A percentile compares a stretch with the other conserved stretches of the same genome.
These are phyloP conservation scores for Brachystomella parvula DNA, from an alignment of 1,140 invertebrate species.

Conservation along the genomic window DNA sequence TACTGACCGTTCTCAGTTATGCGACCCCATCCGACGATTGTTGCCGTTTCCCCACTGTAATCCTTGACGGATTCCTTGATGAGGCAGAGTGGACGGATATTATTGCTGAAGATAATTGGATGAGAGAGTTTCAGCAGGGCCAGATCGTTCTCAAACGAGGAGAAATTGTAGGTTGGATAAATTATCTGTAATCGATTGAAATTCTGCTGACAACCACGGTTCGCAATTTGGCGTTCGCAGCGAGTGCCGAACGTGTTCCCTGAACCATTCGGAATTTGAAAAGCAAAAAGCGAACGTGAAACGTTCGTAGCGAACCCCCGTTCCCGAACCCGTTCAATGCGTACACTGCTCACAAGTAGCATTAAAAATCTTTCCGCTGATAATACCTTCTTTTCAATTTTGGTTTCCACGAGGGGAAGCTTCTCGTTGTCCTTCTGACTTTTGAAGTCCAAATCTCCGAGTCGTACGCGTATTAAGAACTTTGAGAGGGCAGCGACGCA, in stretches of 20 bases:
- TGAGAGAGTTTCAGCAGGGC: constrained; percentile 75
- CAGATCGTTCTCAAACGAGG: constrained; percentile 88
- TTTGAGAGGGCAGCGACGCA: constrained; percentile 53
- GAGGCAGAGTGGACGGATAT: constrained; percentile 82
- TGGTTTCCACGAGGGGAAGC: constrained; percentile 71
- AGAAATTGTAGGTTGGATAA: constrained; percentile 89
- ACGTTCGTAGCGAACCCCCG: background rate
- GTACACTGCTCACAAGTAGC: too few species aligned
- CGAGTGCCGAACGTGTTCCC: too few species aligned
- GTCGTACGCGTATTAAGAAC: constrained; percentile 78
- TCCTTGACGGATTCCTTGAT: constrained; percentile 67
- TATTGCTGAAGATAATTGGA: constrained; percentile 56
- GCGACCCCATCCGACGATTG: constrained; percentile 40
- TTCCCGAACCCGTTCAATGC: too few species aligned
- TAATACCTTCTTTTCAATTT: constrained; percentile 63
- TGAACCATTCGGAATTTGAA: too few species aligned
- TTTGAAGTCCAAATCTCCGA: constrained; percentile 85
- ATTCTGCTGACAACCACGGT: too few species aligned
- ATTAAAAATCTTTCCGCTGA: too few species aligned
- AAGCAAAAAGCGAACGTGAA: too few species aligned
- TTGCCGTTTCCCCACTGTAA: constrained; percentile 78
- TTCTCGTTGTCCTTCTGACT: constrained; percentile 58
- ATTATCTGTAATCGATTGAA: too few species aligned
- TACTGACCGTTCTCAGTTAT: constrained; percentile 77
- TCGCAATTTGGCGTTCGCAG: too few species aligned